Evolutionary conservation across 23 tunicate genomes (phyloP), one percentile per base, ranked within the genome.

Genomic region (Trididemnum clinides): DNA sequence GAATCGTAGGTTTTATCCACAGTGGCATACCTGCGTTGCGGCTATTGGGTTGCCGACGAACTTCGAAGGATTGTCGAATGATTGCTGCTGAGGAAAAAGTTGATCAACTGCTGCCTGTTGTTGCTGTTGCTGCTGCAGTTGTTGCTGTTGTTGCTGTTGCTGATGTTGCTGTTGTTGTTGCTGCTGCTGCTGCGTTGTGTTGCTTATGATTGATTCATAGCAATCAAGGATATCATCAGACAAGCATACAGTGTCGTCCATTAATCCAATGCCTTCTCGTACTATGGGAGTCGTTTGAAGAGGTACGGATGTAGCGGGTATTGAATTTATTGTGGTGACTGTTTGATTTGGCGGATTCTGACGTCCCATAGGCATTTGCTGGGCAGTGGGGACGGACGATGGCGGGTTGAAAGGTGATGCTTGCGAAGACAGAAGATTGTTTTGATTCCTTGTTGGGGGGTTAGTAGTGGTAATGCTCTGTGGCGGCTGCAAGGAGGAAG

Each of bases 151-250:
- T n/a, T n/a, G n/a, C n/a, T n/a, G n/a, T n/a, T n/a, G n/a, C n/a
- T n/a, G n/a, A n/a, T n/a, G n/a, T n/a, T n/a, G n/a, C n/a, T n/a
- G n/a, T n/a, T n/a, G n/a, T n/a, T n/a, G n/a, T n/a, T 7, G 54
- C 54, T 44, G 54, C 37, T 29, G 75, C 36, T 66, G n/a, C 2
- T 30, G 12, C 6, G 75, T 4, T 36, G 75, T 3, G 4, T 20
- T 10, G 22, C 75, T 32, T 10, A 66, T 66, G 10, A 66, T 66
- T 31, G 75, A 66, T 31, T 66, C 75, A 32, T 66, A 66, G 37
- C 75, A 66, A 31, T 31, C 22, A 23, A 66, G 31, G 3, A 66
- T 66, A 3, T 66, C 75, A 32, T 66, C 75, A n/a, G n/a, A n/a
- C n/a, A n/a, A n/a, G n/a, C n/a, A n/a, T n/a, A n/a, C n/a, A n/a